phyloP scores from a whole-genome alignment of 2,113 vertebrate species.

The Progne subis region DNA sequence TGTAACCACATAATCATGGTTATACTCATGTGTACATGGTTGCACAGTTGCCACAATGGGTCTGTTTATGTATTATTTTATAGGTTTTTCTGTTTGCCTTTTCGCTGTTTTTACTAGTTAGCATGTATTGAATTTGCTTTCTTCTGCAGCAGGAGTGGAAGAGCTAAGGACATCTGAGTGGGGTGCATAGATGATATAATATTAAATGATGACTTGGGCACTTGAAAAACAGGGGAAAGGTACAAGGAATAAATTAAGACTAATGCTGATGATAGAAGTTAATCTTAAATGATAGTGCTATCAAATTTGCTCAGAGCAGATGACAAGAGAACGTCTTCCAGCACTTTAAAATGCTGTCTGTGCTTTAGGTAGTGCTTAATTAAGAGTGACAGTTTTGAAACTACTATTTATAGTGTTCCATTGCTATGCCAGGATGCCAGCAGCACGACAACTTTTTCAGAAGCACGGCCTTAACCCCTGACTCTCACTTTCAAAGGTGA shows the following conservation, averaged over 20 bases:
- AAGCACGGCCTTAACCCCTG: not conserved
- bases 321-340: constrained; percentile 38
- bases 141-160: not conserved
- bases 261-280: not conserved
- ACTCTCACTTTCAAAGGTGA: not conserved
- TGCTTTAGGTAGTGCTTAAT: constrained; percentile 54
- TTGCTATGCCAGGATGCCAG: not conserved
- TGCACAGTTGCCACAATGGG: not conserved
- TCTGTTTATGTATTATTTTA: not conserved
- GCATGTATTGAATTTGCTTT: not conserved
- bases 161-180: not conserved
- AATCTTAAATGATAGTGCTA: constrained; percentile 8
- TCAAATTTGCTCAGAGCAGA: not conserved
- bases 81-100: not conserved
- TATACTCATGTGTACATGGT: fast-evolving
- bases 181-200: not conserved
- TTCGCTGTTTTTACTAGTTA: not conserved
- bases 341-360: constrained; percentile 34
- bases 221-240: not conserved
- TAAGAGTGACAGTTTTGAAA: constrained; percentile 38
- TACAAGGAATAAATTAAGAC: not conserved
- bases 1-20: not conserved
- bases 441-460: not conserved
- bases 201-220: not conserved
- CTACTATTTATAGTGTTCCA: constrained; percentile 41